Conservation (phyloP, 1,140 invertebrate species). For the Gyrodactylus salaris region DNA sequence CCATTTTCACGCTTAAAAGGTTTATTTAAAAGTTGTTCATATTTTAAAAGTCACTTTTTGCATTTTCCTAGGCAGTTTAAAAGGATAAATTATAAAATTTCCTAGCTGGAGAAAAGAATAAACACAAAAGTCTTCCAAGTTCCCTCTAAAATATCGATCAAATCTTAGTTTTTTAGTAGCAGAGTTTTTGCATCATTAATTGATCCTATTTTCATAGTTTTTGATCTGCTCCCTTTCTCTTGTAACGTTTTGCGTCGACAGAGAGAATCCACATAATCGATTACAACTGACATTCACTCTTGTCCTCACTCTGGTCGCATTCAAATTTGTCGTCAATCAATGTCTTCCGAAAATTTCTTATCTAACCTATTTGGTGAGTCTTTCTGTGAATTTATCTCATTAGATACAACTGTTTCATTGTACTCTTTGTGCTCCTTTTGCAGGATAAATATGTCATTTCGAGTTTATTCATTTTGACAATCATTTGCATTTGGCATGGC, state of each 20-base stretch:
- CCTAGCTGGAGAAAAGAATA: too few relatives aligned
- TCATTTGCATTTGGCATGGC: slow-evolving; percentile 12
- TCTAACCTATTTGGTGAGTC: slow-evolving; percentile 14
- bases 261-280: slow-evolving; percentile 16
- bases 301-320: slow-evolving; percentile 15
- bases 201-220: slow-evolving; percentile 1
- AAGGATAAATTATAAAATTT: too few relatives aligned
- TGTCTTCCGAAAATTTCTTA: slow-evolving; percentile 19
- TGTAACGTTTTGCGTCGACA: slow-evolving; percentile 19
- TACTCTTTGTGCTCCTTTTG: too few relatives aligned
- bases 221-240: slow-evolving; percentile 15
- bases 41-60: too few relatives aligned
- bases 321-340: slow-evolving; percentile 19
- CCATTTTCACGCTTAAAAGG: too few relatives aligned
- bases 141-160: background rate
- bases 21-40: too few relatives aligned
- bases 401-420: too few relatives aligned
- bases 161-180: background rate
- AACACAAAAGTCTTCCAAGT: too few relatives aligned
- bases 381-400: too few relatives aligned
- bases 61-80: too few relatives aligned
- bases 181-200: background rate
- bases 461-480: slow-evolving; percentile 10
- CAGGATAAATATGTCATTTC: slow-evolving; percentile 12
- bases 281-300: slow-evolving; percentile 16